Conservation (phyloP, 1,140 invertebrate genomes). For the Homarus americanus region DNA sequence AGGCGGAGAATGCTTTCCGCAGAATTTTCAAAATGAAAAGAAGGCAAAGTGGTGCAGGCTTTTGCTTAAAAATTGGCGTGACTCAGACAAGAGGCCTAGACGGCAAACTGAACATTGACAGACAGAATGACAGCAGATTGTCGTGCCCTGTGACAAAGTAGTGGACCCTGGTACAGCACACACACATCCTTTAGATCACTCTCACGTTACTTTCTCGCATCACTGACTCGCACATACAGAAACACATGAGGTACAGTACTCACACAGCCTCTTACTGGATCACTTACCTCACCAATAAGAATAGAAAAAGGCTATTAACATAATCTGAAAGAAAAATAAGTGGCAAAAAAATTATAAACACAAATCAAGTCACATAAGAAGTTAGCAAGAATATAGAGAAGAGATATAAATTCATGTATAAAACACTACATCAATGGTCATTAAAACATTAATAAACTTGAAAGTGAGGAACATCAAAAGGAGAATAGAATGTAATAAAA, state of each 20-base stretch:
- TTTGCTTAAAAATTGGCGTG: slow-evolving; percentile 70
- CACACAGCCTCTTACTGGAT: slow-evolving; percentile 45
- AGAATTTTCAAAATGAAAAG: slow-evolving; percentile 56
- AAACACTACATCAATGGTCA: slow-evolving; percentile 44
- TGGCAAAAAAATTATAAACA: slow-evolving; percentile 64
- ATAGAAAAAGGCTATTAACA: slow-evolving; percentile 71
- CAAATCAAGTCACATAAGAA: slow-evolving; percentile 65
- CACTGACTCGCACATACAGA: neutral
- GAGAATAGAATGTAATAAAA: neutral
- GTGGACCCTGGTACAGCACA: neutral
- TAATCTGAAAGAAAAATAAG: slow-evolving; percentile 70
- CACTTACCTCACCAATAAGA: slow-evolving; percentile 66
- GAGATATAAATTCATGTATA: slow-evolving; percentile 36
- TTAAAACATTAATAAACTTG: slow-evolving; percentile 18
- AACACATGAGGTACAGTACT: slow-evolving; percentile 20
- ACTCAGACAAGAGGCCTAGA: slow-evolving; percentile 67
- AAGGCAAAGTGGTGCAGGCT: slow-evolving; percentile 72
- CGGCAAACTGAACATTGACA: slow-evolving; percentile 67
- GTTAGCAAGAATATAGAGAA: slow-evolving; percentile 52
- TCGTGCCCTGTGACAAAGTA: slow-evolving; percentile 38
- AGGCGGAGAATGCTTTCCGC: slow-evolving; percentile 65
- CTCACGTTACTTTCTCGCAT: neutral
- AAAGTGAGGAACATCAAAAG: slow-evolving; percentile 36
- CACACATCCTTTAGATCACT: neutral
- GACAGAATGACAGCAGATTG: slow-evolving; percentile 68